Evolutionary conservation across 2,797 vertebrate species (phyloP).

Genomic region (Gymnodraco acuticeps): DNA sequence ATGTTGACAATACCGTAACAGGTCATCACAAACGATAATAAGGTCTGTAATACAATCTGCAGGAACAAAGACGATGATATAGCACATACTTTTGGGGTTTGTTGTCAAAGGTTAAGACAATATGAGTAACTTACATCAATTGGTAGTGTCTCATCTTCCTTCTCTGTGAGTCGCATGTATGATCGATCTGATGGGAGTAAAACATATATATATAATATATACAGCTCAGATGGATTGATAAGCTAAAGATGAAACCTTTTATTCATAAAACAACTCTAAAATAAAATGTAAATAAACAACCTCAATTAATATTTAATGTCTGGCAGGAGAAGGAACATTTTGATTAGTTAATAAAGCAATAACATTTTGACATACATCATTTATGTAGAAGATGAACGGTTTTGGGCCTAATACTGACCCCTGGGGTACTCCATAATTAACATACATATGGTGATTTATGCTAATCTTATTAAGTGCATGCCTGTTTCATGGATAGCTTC

Average conservation of each 20-base stretch:
- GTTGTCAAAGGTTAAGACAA: background rate
- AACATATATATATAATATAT: too few relatives aligned
- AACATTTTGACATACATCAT: too few relatives aligned
- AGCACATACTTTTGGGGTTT: background rate
- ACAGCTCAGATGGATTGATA: rapidly evolving
- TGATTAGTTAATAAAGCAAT: too few relatives aligned
- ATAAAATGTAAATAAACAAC: too few relatives aligned
- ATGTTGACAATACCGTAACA: slow-evolving; percentile 98
- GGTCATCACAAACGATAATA: slow-evolving; percentile 94
- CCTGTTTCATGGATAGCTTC: background rate
- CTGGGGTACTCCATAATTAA: background rate
- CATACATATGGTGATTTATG: background rate
- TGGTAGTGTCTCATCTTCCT: slow-evolving; percentile 97
- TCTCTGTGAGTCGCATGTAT: slow-evolving; percentile 97
- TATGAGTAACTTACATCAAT: slow-evolving; percentile 90
- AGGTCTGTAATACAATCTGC: slow-evolving; percentile 97
- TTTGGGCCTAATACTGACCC: background rate
- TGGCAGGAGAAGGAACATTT: too few relatives aligned
- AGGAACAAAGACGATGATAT: background rate
- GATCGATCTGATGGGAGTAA: slow-evolving; percentile 89
- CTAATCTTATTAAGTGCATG: background rate
- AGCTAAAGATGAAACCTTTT: background rate
- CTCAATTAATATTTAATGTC: too few relatives aligned
- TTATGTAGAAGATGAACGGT: background rate
- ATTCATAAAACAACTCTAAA: too few relatives aligned